Evolutionary conservation across 2,797 vertebrate species (phyloP), one percentile per base, ranked within the genome.

Genomic region (Champsocephalus esox): DNA sequence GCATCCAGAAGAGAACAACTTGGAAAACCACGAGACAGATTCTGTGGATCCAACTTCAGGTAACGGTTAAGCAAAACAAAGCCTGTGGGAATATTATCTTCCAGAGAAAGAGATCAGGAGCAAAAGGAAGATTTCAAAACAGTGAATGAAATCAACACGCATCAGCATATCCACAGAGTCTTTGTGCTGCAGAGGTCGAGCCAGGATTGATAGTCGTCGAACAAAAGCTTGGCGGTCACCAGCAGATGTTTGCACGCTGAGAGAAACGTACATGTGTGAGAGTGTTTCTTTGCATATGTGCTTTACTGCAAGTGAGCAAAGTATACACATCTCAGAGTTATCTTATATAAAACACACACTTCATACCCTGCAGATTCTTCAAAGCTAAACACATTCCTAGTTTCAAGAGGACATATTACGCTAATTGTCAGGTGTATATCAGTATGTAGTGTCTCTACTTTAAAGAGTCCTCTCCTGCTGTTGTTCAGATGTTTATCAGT

Each of bases 201-300:
- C 41, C 8, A 46, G 49, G 74, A 75, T 75, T 70, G 66, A 77
- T 61, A 7, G 43, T 49, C 14, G 34, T 38, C 7, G 34, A 3
- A 73, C 71, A 80, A 71, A 70, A 84, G 60, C 44, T 28, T 16
- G 48, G 48, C 58, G 66, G 70, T 57, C 12, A 62, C 12, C 55
- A 79, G 64, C 82, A 90, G 86, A 85, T 88, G 84, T 78, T 73
- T 61, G 4, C 54, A 57, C 7, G 3, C 59, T 28, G 57, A 79
- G 17, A 61, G 43, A 9, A 7, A 9, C 43, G 32, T 70, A 2
- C 48, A 50, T 0, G 2, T 50, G 57, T 19, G 7, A 28, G 41
- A 32, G 43, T 50, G 44, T 24, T 3, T 43, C 14, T n/a, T n/a
- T 32, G 41, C 4, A 16, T 6, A 12, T 41, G 43, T 55, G 9